These are phyloP conservation scores for Drosophila robusta DNA, from an alignment of 2,888 invertebrate genomes.

Conservation along the genomic window DNA sequence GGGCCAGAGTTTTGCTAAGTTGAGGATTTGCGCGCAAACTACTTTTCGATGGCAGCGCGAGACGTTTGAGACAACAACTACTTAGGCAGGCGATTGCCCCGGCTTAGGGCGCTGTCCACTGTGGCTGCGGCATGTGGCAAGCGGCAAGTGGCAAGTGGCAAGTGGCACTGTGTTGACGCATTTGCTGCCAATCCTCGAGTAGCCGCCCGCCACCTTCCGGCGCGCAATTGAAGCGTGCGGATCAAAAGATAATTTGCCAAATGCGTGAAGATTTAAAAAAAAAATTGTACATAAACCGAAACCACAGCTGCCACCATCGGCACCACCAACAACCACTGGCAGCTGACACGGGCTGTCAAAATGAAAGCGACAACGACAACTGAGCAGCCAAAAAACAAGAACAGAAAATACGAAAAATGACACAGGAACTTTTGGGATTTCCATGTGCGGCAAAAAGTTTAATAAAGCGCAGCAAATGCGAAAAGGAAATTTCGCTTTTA, in stretches of 20 bases:
- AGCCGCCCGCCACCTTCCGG: slow-evolving; percentile 40
- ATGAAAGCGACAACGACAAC: slow-evolving; percentile 70
- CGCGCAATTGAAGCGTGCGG: slow-evolving; percentile 76
- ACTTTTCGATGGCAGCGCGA: slow-evolving; percentile 72
- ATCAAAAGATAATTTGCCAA: slow-evolving; percentile 84
- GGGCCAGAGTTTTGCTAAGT: slow-evolving; percentile 71
- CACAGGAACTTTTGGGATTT: slow-evolving; percentile 82
- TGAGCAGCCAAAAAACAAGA: slow-evolving; percentile 47
- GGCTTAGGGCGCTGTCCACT: slow-evolving; percentile 68
- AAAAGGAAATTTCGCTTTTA: slow-evolving; percentile 80
- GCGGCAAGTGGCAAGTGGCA: slow-evolving; percentile 6
- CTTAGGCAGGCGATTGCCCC: slow-evolving; percentile 82
- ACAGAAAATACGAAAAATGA: slow-evolving; percentile 63
- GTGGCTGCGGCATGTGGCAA: slow-evolving; percentile 7
- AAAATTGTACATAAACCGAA: slow-evolving; percentile 21
- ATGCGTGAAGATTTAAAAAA: slow-evolving; percentile 81
- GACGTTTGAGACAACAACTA: slow-evolving; percentile 79
- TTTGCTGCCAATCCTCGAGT: slow-evolving; percentile 46
- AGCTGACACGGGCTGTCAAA: slow-evolving; percentile 75
- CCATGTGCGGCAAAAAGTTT: slow-evolving; percentile 72
- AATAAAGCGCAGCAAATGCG: slow-evolving; percentile 82
- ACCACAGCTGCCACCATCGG: slow-evolving; percentile 19
- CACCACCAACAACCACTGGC: slow-evolving; percentile 38
- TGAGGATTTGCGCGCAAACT: slow-evolving; percentile 82
- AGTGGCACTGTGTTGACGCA: slow-evolving; percentile 73